Evolutionary conservation across 2,888 invertebrate genomes (phyloP).

Genomic region (Tillus elongatus): DNA sequence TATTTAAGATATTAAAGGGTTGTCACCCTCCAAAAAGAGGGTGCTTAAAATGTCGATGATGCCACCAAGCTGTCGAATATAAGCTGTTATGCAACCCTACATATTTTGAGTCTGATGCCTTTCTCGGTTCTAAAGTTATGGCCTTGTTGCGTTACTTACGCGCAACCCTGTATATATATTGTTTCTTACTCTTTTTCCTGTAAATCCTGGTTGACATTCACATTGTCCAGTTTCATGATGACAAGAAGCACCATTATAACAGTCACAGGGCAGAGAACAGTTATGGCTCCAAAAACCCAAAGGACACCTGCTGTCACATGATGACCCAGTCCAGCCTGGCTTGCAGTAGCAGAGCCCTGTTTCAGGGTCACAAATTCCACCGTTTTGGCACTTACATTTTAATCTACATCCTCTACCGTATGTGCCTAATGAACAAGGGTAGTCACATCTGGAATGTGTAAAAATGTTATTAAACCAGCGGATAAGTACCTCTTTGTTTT

Average conservation of each 20-base stretch:
- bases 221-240: conserved; percentile 49
- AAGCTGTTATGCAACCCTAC: too few relatives aligned
- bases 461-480: too few relatives aligned
- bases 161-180: too few relatives aligned
- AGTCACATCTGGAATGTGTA: conserved; percentile 58
- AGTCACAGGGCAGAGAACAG: conserved; percentile 47
- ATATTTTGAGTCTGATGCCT: too few relatives aligned
- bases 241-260: conserved; percentile 51
- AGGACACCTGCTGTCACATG: conserved; percentile 54
- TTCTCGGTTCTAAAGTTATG: too few relatives aligned
- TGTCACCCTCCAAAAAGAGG: too few relatives aligned
- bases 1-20: too few relatives aligned
- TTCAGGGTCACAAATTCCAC: conserved; percentile 71
- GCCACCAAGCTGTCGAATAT: too few relatives aligned
- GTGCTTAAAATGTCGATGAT: too few relatives aligned
- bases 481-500: too few relatives aligned
- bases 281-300: conserved; percentile 47
- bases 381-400: conserved; percentile 84
- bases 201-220: conserved; percentile 47
- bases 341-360: conserved; percentile 73
- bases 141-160: too few relatives aligned
- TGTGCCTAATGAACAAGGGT: conserved; percentile 69
- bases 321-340: conserved; percentile 71
- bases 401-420: conserved; percentile 75
- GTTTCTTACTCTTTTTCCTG: conserved; percentile 42